Evolutionary conservation across 2,113 vertebrate genomes (phyloP).

Genomic region (Mormyrus iriodes): DNA sequence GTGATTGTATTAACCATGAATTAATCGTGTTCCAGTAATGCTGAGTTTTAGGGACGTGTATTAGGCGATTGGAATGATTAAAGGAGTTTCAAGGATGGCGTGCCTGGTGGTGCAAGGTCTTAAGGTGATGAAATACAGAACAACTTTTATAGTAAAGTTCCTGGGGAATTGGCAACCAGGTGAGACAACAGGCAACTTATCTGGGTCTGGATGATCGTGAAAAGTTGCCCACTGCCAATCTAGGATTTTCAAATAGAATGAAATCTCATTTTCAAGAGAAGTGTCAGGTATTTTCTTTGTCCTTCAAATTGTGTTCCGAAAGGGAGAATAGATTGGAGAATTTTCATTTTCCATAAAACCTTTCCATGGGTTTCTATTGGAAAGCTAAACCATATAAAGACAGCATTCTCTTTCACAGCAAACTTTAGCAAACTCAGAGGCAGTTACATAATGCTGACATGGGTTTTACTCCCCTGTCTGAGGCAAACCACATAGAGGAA

Average conservation of each 20-base stretch:
- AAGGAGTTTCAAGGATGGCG: not conserved
- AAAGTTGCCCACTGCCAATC: not conserved
- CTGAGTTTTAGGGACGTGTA: not conserved
- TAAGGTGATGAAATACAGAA: not conserved
- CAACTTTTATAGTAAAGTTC: not conserved
- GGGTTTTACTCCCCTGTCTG: not conserved
- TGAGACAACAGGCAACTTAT: not conserved
- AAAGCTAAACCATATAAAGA: not conserved
- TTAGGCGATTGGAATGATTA: not conserved
- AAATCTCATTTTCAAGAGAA: not conserved
- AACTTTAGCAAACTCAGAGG: not conserved
- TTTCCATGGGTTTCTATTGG: no score
- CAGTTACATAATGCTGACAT: not conserved
- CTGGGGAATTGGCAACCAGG: not conserved
- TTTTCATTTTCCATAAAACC: not conserved
- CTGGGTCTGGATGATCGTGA: not conserved
- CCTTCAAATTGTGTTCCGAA: not conserved
- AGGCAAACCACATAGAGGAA: not conserved
- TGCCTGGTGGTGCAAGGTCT: not conserved
- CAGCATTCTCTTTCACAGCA: not conserved
- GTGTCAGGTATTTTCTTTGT: not conserved
- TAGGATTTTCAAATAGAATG: not conserved
- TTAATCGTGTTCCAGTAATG: not conserved
- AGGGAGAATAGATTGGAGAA: not conserved
- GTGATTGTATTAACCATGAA: not conserved